Evolutionary conservation across 2,888 invertebrate genomes (phyloP).

Genomic region (Epinotia brunnichana): DNA sequence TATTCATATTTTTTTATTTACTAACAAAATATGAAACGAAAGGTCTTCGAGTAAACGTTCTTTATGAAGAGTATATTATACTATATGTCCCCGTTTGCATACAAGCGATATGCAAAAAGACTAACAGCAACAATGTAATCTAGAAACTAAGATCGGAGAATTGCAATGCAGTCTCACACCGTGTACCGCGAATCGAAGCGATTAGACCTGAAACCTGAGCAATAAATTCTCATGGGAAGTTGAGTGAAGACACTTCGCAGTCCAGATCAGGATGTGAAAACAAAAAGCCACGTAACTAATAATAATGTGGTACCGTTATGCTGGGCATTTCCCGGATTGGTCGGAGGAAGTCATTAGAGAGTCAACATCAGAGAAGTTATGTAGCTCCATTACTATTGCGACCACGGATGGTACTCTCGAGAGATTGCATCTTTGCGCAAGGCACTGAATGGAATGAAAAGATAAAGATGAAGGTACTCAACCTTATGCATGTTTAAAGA

Average conservation of each 20-base stretch:
- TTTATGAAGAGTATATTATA: too few relatives aligned
- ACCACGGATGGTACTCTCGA: slow-evolving; percentile 62
- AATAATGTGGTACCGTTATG: slow-evolving; percentile 38
- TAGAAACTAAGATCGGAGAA: slow-evolving; percentile 18
- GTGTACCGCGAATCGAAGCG: slow-evolving; percentile 14
- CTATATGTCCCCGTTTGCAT: background rate
- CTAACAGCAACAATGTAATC: slow-evolving; percentile 21
- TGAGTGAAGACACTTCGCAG: slow-evolving; percentile 31
- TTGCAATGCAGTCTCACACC: slow-evolving; percentile 6
- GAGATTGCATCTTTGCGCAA: slow-evolving; percentile 72
- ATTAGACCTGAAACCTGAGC: slow-evolving; percentile 17
- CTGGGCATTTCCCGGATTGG: slow-evolving; percentile 67
- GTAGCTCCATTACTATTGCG: slow-evolving; percentile 68
- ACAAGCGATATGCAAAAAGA: slow-evolving; percentile 7
- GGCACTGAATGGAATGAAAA: slow-evolving; percentile 53
- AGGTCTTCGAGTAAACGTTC: background rate
- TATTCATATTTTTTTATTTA: slow-evolving; percentile 2
- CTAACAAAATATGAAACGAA: background rate
- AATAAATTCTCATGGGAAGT: slow-evolving; percentile 33
- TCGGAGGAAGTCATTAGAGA: slow-evolving; percentile 74
- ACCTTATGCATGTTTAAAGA: slow-evolving; percentile 9
- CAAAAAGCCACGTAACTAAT: slow-evolving; percentile 42
- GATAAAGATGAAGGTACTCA: background rate
- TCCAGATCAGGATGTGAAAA: slow-evolving; percentile 40
- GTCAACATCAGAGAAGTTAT: slow-evolving; percentile 70